Evolutionary conservation across 2,797 vertebrate species (phyloP).

Genomic region (Ibycter americanus): DNA sequence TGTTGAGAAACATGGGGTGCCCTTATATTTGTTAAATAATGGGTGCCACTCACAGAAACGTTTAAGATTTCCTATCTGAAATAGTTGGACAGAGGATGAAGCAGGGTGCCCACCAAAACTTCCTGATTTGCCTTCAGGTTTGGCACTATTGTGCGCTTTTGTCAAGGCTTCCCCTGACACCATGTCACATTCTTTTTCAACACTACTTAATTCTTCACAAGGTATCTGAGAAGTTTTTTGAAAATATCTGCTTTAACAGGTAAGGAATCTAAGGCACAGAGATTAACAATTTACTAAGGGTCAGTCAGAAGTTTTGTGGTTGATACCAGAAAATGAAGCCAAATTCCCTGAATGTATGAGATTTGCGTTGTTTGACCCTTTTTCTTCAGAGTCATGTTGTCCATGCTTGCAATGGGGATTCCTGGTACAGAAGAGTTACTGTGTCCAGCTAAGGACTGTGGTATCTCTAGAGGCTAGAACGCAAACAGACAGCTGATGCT

Average conservation of each 20-base stretch:
- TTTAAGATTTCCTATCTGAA: not conserved
- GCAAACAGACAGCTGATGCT: not conserved
- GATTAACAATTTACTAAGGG: not conserved
- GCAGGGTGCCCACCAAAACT: not conserved
- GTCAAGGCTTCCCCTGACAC: not conserved
- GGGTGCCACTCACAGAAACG: too few relatives aligned
- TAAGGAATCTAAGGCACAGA: not conserved
- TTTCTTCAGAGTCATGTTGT: not conserved
- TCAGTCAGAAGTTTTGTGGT: not conserved
- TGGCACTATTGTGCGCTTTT: not conserved
- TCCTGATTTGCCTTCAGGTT: not conserved
- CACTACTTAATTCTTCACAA: not conserved
- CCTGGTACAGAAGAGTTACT: not conserved
- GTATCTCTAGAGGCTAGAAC: not conserved
- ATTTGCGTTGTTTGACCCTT: not conserved
- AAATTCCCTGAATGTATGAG: not conserved
- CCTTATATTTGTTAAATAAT: not conserved
- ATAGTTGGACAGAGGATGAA: not conserved
- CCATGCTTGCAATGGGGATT: not conserved
- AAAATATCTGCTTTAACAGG: not conserved
- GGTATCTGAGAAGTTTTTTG: not conserved
- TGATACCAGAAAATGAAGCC: not conserved
- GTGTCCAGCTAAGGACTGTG: not conserved
- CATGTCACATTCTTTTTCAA: not conserved
- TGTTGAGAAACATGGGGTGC: not conserved